Evolutionary conservation across 2,888 invertebrate genomes (phyloP).

Genomic region (Drosophila tripunctata): DNA sequence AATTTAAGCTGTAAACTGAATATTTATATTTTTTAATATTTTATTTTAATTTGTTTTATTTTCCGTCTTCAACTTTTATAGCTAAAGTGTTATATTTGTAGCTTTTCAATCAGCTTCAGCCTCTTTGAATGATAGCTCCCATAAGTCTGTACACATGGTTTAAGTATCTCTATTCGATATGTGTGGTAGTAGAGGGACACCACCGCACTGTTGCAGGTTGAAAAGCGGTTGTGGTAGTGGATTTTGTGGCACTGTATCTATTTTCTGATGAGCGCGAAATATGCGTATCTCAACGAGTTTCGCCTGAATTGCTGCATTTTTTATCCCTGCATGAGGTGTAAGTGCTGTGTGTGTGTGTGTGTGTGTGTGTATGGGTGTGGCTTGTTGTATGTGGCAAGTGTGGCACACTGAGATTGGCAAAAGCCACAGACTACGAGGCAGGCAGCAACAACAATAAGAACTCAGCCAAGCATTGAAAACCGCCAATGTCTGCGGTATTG

Average conservation of each 20-base stretch:
- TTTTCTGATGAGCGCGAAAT: constrained; percentile 48
- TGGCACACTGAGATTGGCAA: constrained; percentile 64
- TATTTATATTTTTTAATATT: no score
- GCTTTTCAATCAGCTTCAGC: constrained; percentile 9
- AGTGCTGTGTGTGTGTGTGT: neutral
- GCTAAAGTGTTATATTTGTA: no score
- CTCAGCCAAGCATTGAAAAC: constrained; percentile 33
- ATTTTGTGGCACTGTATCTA: neutral
- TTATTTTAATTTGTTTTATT: no score
- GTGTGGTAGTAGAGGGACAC: neutral
- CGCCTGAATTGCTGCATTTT: constrained; percentile 72
- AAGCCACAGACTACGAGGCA: constrained; percentile 61
- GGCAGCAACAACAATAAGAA: constrained; percentile 41
- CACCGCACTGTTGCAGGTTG: no score
- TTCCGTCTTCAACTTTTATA: no score
- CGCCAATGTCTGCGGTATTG: constrained; percentile 46
- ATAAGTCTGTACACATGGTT: no score
- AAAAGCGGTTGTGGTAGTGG: neutral
- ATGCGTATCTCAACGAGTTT: constrained; percentile 63
- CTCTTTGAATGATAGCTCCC: constrained; percentile 1
- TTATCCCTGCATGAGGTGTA: constrained; percentile 40
- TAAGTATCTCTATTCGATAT: no score
- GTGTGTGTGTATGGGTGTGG: neutral
- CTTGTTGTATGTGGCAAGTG: constrained; percentile 5
- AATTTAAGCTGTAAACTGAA: no score